Base-by-base conservation (phyloP, 2,888 invertebrate genomes). In the Amiota minor region DNA sequence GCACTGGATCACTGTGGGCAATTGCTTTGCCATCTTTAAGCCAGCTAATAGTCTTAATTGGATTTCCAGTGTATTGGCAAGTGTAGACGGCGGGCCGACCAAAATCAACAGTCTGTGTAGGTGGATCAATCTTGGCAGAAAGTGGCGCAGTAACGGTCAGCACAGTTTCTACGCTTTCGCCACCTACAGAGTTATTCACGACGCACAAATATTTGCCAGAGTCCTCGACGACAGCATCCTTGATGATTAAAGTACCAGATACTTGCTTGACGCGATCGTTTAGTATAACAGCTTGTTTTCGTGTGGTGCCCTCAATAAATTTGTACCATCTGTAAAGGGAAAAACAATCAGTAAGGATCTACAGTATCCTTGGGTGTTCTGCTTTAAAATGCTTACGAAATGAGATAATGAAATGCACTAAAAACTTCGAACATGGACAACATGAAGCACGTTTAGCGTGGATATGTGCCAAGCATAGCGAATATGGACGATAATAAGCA, bases 131-230 rank as follows among this genome's bases (percentile, higher is more conserved):
- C 79, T 94, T 93, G 0, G 97, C 95, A 76, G 95, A 94, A 74
- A 98, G 90, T 0, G 97, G 97, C 71, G 97, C 98, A 9, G 96
- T 97, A 0, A 98, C 97, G 12, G 97, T 97, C 16, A 98, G 91
- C 4, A 97, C 96, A 2, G 97, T 97, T 89, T 97, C 96, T 0
- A 97, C 97, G 83, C 96, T 96, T 89, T 97, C 97, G 23, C 96
- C 96, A 50, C 98, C 98, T 65, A 98, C 97, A 0, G 96, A 96
- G 89, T 98, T 98, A 88, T 97, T 97, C 1, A 97, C 98, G 77
- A 97, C 96, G 89, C 98, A 98, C 76, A 96, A 91, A 89, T 98
- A 98, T 90, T 96, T 96, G 84, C 98, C 98, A 77, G 97, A 97
- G 90, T 98, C 98, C 85, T 95, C 95, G 59, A 97, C 96, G 84